phyloP scores from a whole-genome alignment of 2,888 invertebrate genomes.

The Mesorhabditis sp. region DNA sequence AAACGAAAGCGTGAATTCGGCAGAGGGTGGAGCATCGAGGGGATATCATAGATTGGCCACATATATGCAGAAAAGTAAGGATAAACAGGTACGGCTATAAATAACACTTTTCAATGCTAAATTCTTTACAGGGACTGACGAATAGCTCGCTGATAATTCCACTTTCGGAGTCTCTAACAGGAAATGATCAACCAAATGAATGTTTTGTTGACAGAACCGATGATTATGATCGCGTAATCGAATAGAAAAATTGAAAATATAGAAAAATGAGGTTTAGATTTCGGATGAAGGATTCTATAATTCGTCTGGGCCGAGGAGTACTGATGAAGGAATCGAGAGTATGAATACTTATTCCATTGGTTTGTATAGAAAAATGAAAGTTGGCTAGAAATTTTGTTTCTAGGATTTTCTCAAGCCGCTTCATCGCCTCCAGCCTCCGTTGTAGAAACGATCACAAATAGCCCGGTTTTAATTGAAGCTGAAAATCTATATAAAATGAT shows the following conservation, averaged over 20 bases:
- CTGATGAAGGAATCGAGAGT: neutral
- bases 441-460: too few species aligned
- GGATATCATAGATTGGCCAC: conserved; percentile 31
- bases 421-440: too few species aligned
- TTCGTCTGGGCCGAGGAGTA: conserved; percentile 15
- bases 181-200: conserved; percentile 16
- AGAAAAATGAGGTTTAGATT: conserved; percentile 18
- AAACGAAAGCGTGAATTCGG: conserved; percentile 30
- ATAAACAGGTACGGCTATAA: conserved; percentile 29
- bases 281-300: conserved; percentile 42
- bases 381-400: too few species aligned
- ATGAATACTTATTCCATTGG: neutral
- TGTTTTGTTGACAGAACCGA: conserved; percentile 25
- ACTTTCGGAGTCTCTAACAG: conserved; percentile 16
- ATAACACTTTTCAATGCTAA: conserved; percentile 4
- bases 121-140: conserved; percentile 28
- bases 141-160: conserved; percentile 39
- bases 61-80: conserved; percentile 37
- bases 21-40: conserved; percentile 28
- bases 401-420: too few species aligned
- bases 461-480: too few species aligned
- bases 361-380: too few species aligned
- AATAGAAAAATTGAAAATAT: neutral
- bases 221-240: conserved; percentile 29
- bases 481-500: too few species aligned